Percentiles rank a stretch among this genome's conserved stretches.
phyloP scores from a whole-genome alignment of 2,113 vertebrate species.

The Daubentonia madagascariensis region DNA sequence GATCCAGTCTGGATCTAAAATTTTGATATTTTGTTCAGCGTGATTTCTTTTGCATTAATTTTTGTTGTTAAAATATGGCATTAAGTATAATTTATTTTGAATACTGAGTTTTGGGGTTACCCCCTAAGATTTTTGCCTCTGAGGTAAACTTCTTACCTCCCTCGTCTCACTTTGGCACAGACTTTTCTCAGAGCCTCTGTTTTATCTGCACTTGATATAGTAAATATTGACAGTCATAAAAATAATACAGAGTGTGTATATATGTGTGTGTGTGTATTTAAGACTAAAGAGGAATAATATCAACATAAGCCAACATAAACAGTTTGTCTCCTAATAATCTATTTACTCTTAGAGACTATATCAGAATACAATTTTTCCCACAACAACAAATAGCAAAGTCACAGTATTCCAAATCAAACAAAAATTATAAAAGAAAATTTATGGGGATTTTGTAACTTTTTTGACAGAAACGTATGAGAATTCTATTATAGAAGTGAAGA shows the following conservation, averaged over 20 bases:
- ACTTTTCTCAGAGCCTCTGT: background rate
- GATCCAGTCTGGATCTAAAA: background rate
- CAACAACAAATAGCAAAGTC: background rate
- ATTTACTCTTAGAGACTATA: background rate
- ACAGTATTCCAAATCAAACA: background rate
- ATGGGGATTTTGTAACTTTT: background rate
- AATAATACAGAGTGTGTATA: background rate
- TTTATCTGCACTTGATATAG: background rate
- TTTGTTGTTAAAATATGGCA: background rate
- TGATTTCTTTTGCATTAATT: background rate
- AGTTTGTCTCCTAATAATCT: background rate
- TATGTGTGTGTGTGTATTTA: background rate
- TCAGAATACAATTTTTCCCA: background rate
- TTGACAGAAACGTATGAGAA: slow-evolving; percentile 46
- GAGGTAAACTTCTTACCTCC: background rate
- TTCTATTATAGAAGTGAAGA: slow-evolving; percentile 55
- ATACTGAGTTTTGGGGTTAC: background rate
- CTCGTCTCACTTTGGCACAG: background rate
- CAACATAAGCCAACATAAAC: background rate
- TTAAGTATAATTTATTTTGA: background rate
- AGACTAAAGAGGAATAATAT: background rate
- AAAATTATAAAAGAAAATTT: background rate
- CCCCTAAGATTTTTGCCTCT: background rate
- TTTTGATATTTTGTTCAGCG: background rate
- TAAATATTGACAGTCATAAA: background rate